Evolutionary conservation across 1,140 invertebrate species (phyloP).

Genomic region (Eupristina koningsbergeri): DNA sequence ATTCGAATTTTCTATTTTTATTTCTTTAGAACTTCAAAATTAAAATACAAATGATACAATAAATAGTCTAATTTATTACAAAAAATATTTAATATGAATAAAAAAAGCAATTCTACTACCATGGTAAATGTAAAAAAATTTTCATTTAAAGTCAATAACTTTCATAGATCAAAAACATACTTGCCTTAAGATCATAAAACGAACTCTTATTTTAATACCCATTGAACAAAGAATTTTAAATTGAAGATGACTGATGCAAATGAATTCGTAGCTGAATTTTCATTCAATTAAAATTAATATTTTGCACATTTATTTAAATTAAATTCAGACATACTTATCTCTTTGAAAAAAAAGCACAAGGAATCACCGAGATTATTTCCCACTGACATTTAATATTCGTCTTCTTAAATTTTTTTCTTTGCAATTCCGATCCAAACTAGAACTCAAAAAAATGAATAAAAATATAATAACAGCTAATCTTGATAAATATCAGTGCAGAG

Average conservation of each 20-base stretch:
- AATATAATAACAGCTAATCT: neutral
- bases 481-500: neutral
- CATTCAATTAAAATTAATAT: neutral
- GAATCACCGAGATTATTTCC: neutral
- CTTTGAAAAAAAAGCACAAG: neutral
- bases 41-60: no score
- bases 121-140: no score
- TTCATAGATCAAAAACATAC: neutral
- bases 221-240: no score
- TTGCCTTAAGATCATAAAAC: no score
- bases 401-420: neutral
- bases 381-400: no score
- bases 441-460: neutral
- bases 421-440: neutral
- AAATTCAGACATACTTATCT: neutral
- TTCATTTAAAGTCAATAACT: neutral
- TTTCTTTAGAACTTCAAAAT: no score
- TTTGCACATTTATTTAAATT: neutral
- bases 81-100: no score
- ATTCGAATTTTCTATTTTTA: no score
- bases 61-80: no score
- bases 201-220: no score
- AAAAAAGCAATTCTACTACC: no score
- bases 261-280: neutral
- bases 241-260: neutral